Evolutionary conservation across 2,888 invertebrate genomes (phyloP).

Genomic region (Parnassius glacialis): DNA sequence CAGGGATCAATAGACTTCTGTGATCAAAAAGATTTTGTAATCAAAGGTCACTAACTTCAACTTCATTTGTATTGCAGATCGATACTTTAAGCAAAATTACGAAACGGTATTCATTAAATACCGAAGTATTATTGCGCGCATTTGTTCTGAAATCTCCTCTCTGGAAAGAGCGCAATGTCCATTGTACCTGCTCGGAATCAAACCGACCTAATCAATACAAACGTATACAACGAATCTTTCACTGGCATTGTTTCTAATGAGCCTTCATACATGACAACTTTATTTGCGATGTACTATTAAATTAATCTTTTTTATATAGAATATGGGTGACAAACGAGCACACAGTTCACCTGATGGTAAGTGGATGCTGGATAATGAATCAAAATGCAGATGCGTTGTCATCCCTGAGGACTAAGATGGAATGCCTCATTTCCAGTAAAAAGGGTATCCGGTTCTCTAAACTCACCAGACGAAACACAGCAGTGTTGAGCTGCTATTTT

Average conservation of each 20-base stretch:
- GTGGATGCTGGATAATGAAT: too few species aligned
- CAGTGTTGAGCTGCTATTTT: too few species aligned
- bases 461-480: too few species aligned
- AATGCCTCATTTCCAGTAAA: too few species aligned
- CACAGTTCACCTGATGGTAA: too few species aligned
- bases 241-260: constrained; percentile 4
- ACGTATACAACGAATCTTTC: constrained; percentile 2
- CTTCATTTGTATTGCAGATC: background rate
- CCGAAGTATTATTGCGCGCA: background rate
- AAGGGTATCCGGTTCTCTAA: too few species aligned
- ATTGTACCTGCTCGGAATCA: constrained; percentile 6
- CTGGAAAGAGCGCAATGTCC: constrained; percentile 1
- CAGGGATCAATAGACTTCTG: too few species aligned
- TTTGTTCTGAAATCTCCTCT: background rate
- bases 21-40: too few species aligned
- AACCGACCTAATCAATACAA: constrained; percentile 2
- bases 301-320: background rate
- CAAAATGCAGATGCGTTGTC: too few species aligned
- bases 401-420: too few species aligned
- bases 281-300: background rate
- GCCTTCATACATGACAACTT: background rate
- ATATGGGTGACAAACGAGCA: too few species aligned
- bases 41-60: background rate
- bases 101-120: background rate
- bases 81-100: background rate